Evolutionary conservation across 2,888 invertebrate species (phyloP).

Genomic region (Lasioglossum zephyrum): DNA sequence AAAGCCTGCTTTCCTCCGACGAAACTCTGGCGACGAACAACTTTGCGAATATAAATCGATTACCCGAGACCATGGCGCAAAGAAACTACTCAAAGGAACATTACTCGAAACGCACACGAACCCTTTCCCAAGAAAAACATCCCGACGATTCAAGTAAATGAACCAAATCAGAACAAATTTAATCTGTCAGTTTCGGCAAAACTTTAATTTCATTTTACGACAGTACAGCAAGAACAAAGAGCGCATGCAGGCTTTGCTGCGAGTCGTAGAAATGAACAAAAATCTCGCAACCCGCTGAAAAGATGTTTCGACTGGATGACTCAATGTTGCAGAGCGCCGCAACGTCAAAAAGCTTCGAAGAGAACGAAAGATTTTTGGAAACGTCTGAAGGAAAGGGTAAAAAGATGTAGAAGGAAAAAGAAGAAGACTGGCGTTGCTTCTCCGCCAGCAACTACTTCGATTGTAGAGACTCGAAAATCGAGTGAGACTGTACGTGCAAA

Average conservation of each 20-base stretch:
- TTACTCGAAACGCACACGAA: neutral
- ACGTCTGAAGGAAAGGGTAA: slow-evolving; percentile 20
- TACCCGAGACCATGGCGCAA: neutral
- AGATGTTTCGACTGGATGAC: slow-evolving; percentile 17
- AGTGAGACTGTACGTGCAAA: neutral
- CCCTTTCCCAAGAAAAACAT: neutral
- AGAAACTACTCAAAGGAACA: neutral
- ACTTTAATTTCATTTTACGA: slow-evolving; percentile 15
- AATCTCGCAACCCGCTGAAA: neutral
- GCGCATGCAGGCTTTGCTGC: neutral
- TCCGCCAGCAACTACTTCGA: slow-evolving; percentile 3
- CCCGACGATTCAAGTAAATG: slow-evolving; percentile 24
- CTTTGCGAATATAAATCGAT: slow-evolving; percentile 24
- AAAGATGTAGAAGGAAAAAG: slow-evolving; percentile 17
- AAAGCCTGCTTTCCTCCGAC: neutral
- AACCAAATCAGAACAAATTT: neutral
- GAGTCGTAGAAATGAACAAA: neutral
- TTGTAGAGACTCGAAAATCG: neutral
- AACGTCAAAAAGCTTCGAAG: neutral
- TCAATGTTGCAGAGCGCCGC: slow-evolving; percentile 29
- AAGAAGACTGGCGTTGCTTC: neutral
- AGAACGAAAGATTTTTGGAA: neutral
- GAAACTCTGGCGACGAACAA: neutral
- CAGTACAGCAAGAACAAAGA: slow-evolving; percentile 1
- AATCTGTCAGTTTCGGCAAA: neutral